These are phyloP conservation scores for Diploscapter pachys DNA, from an alignment of 1,140 invertebrate species.

Conservation along the genomic window DNA sequence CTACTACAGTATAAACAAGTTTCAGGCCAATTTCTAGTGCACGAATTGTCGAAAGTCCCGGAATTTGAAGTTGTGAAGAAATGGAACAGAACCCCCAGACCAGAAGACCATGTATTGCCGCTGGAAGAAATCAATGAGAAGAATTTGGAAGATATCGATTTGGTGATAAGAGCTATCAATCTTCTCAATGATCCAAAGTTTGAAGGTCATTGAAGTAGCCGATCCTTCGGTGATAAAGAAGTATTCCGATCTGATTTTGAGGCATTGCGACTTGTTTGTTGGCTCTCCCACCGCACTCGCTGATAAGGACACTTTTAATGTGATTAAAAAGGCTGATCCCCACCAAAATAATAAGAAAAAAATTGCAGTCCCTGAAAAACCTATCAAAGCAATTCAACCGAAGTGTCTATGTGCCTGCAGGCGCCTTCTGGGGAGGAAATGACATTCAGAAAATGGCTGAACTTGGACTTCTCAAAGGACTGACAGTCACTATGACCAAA, in stretches of 20 bases:
- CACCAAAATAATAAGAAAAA: background rate
- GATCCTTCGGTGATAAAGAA: slow-evolving; percentile 65
- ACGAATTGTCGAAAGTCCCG: slow-evolving; percentile 54
- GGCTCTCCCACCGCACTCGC: no score
- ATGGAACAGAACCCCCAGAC: slow-evolving; percentile 64
- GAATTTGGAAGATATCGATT: slow-evolving; percentile 62
- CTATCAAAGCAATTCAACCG: slow-evolving; percentile 46
- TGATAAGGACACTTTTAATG: slow-evolving; percentile 43
- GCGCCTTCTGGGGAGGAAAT: slow-evolving; percentile 68
- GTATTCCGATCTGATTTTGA: slow-evolving; percentile 62
- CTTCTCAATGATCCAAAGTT: no score
- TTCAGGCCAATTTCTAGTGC: slow-evolving; percentile 63
- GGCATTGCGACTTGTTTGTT: slow-evolving; percentile 63
- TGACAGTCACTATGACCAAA: slow-evolving; percentile 68
- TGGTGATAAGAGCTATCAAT: slow-evolving; percentile 56
- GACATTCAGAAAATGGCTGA: slow-evolving; percentile 69
- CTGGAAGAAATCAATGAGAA: slow-evolving; percentile 58
- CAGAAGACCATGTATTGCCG: slow-evolving; percentile 41
- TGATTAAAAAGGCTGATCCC: background rate
- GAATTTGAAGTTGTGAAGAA: slow-evolving; percentile 63
- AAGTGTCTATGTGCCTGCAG: slow-evolving; percentile 66
- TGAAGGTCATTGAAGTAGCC: slow-evolving; percentile 64
- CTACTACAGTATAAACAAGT: slow-evolving; percentile 31
- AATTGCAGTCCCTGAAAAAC: slow-evolving; percentile 36
- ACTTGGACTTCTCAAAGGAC: slow-evolving; percentile 63